Evolutionary conservation across 1,140 invertebrate genomes (phyloP), one percentile per base, ranked within the genome.

Genomic region (Formica selysi): DNA sequence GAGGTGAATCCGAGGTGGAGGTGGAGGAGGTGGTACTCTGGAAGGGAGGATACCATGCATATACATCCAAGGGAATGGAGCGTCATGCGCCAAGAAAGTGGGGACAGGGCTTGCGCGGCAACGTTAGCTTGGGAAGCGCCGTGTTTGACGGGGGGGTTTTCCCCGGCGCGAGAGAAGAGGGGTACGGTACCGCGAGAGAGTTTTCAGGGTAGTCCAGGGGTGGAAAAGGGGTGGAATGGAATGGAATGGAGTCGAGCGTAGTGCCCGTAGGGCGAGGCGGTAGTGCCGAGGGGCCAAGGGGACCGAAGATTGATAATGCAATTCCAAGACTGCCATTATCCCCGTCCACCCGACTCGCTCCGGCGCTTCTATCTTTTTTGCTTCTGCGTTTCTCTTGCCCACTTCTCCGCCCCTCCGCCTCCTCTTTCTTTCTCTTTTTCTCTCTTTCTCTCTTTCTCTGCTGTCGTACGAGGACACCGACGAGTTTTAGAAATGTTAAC

Each of bases 321-420:
- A 95, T 95, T 95, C 94, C 93, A 95, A 95, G 95, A 95, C 94
- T 95, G 92, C 95, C 94, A 95, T 95, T 95, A 95, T 91, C 94
- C 93, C 94, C 93, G 90, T 91, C 93, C 91, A 92, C 92, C 90
- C 78, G 88, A 91, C 92, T 93, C 92, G 90, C 93, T 93, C 92
- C 90, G 89, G 90, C 90, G 93, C 93, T 93, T 93, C 94, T 95
- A 95, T 95, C 94, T 95, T 94, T 94, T 95, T 93, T 92, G 92
- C 93, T 93, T 89, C 84, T 86, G 51, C 78, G 83, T 89, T 81
- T 86, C 87, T 87, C 89, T 89, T 76, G 51, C 86, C 78, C 76
- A 65, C 76, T 87, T 84, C 61, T 68, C 83, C 79, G 44, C 4
- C 62, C 70, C 62, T 61, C 54, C 78, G 32, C 44, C 70, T 3